Conservation (phyloP, 2,113 vertebrate species). For the Nothocercus julius region DNA sequence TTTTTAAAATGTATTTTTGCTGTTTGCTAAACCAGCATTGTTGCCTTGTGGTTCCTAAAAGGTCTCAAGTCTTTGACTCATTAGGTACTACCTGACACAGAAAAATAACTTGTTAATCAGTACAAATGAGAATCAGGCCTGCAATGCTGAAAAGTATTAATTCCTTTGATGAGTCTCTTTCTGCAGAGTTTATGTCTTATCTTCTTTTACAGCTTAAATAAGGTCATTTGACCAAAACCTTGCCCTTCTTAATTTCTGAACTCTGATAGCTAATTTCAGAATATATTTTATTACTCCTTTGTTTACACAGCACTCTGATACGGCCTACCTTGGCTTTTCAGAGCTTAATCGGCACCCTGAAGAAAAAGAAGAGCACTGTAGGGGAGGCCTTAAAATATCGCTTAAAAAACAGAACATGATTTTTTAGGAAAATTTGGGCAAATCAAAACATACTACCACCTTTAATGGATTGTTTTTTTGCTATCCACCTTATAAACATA, state of each 20-base stretch:
- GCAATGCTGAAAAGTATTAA: not conserved
- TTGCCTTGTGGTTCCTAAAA: not conserved
- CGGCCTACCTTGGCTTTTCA: not conserved
- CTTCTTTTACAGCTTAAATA: not conserved
- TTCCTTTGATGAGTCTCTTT: not conserved
- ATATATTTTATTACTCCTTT: slow-evolving; percentile 39
- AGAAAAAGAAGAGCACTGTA: slow-evolving; percentile 49
- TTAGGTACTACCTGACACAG: not conserved
- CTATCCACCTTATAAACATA: not conserved
- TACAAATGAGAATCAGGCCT: not conserved
- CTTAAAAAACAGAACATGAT: not conserved
- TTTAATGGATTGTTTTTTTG: not conserved
- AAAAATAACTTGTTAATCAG: not conserved
- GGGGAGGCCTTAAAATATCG: not conserved
- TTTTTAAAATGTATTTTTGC: not conserved
- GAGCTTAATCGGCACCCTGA: not conserved
- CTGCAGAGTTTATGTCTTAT: not conserved
- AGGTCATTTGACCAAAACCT: slow-evolving; percentile 38
- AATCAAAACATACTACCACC: not conserved
- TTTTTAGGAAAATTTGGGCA: not conserved
- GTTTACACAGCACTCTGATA: slow-evolving; percentile 44
- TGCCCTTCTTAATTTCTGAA: slow-evolving; percentile 51
- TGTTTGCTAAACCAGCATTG: not conserved
- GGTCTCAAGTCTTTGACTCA: not conserved
- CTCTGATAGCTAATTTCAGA: slow-evolving; percentile 59